phyloP scores from a whole-genome alignment of 2,113 vertebrate genomes.

The Nestor notabilis region DNA sequence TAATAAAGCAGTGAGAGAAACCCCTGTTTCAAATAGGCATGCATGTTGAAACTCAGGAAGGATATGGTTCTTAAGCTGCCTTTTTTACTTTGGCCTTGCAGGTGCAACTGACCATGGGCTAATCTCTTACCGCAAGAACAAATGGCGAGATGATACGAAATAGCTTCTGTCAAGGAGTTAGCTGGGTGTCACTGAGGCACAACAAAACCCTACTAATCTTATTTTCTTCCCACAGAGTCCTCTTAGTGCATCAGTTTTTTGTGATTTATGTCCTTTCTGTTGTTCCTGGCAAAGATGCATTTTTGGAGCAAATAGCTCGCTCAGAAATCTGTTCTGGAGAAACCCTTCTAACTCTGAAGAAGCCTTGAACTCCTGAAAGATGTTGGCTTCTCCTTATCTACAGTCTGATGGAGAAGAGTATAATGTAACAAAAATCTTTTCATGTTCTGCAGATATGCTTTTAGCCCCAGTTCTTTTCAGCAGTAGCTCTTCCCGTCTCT shows the following conservation, averaged over 20 bases:
- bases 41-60: background rate
- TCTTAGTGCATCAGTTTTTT: background rate
- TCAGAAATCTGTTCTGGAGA: background rate
- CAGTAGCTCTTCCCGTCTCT: background rate
- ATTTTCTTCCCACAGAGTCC: background rate
- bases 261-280: background rate
- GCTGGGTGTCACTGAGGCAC: background rate
- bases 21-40: rapidly evolving
- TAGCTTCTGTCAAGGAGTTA: background rate
- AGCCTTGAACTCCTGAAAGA: background rate
- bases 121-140: background rate
- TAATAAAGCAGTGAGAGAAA: background rate
- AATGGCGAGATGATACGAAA: background rate
- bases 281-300: background rate
- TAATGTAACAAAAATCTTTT: background rate
- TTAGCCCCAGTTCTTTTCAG: background rate
- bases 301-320: background rate
- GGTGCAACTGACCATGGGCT: background rate
- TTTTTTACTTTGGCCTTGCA: background rate
- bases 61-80: background rate
- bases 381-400: background rate
- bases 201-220: background rate
- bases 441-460: background rate
- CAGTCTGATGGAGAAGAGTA: background rate
- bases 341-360: background rate